These are phyloP conservation scores for Menura novaehollandiae DNA, from an alignment of 2,113 vertebrate species.

Conservation along the genomic window DNA sequence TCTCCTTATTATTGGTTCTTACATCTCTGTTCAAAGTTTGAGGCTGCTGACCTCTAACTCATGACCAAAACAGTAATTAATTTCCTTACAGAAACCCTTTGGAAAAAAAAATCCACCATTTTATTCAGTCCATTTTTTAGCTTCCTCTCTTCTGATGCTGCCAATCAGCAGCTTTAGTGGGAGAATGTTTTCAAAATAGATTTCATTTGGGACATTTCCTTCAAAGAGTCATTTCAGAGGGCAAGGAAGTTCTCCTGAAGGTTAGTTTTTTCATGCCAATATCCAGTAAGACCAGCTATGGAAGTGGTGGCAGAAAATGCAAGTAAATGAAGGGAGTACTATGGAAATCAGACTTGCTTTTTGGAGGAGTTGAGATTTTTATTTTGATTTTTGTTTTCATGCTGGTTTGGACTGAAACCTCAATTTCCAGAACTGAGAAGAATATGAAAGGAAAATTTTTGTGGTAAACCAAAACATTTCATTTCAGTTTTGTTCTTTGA, in stretches of 20 bases:
- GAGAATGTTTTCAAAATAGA: not conserved
- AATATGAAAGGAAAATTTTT: not conserved
- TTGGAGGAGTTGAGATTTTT: not conserved
- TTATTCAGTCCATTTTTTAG: not conserved
- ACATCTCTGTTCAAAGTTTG: not conserved
- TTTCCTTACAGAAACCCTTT: not conserved
- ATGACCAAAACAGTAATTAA: not conserved
- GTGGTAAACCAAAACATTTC: not conserved
- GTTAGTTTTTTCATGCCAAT: not conserved
- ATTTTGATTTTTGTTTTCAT: not conserved
- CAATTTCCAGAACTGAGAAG: not conserved
- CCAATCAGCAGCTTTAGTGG: not conserved
- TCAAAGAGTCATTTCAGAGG: not conserved
- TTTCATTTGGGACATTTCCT: not conserved
- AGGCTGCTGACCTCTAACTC: not conserved
- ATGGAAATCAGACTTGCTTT: not conserved
- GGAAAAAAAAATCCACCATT: not conserved
- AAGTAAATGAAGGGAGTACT: not conserved
- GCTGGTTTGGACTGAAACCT: not conserved
- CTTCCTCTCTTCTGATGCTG: not conserved
- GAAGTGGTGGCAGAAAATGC: not conserved
- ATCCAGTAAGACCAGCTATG: not conserved
- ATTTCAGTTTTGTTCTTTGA: not conserved
- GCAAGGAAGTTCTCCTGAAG: not conserved
- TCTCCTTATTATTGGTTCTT: not conserved